These are phyloP conservation scores for Sebastolobus altivelis DNA, from an alignment of 2,797 vertebrate genomes.

Conservation along the genomic window DNA sequence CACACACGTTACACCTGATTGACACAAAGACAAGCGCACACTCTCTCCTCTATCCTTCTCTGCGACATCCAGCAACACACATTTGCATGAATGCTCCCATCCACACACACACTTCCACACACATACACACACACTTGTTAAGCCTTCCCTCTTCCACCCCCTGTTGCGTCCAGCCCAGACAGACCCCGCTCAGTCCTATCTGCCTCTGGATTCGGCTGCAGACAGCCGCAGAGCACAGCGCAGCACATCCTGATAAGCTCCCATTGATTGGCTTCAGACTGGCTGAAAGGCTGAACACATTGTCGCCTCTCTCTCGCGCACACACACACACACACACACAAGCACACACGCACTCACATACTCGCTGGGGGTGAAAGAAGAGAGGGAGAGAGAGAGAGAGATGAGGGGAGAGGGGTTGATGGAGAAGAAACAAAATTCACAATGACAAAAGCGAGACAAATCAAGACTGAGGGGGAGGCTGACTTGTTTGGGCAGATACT, in stretches of 20 bases:
- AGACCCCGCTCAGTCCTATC: constrained; percentile 65
- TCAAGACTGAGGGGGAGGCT: constrained; percentile 41
- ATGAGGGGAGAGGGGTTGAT: constrained; percentile 45
- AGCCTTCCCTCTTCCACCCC: constrained; percentile 56
- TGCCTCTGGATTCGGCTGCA: constrained; percentile 59
- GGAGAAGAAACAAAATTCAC: constrained; percentile 62
- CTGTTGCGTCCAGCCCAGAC: constrained; percentile 63
- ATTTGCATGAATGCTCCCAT: constrained; percentile 30
- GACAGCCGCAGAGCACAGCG: constrained; percentile 58
- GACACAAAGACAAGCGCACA: constrained; percentile 31
- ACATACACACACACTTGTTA: constrained; percentile 52
- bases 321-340: constrained; percentile 11
- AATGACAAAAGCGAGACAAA: constrained; percentile 59
- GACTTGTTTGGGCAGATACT: constrained; percentile 44
- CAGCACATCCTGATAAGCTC: constrained; percentile 74
- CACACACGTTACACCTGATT: constrained; percentile 25
- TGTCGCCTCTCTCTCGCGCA: constrained; percentile 48
- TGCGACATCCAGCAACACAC: constrained; percentile 32
- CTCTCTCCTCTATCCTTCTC: constrained; percentile 13
- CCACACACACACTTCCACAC: constrained; percentile 44
- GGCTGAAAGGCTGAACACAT: constrained; percentile 71
- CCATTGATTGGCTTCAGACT: constrained; percentile 76
- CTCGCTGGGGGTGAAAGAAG: constrained; percentile 8
- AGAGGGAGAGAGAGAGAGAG: constrained; percentile 6
- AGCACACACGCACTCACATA: constrained; percentile 15